phyloP scores from a whole-genome alignment of 2,797 vertebrate genomes.

The Jordanella pulchra region DNA sequence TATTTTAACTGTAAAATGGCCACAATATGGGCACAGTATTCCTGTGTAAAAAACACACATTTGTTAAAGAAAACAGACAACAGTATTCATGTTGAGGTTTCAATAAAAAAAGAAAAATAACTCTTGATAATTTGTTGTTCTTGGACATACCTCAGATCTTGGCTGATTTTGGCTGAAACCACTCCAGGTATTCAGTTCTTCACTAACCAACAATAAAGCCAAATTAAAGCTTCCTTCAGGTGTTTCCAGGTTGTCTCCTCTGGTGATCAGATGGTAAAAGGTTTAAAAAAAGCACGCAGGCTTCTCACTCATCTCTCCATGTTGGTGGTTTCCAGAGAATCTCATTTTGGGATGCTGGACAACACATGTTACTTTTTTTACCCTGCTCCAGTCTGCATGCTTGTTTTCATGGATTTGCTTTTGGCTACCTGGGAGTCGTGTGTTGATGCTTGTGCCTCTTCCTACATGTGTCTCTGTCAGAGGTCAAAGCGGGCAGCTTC shows the following conservation, averaged over 20 bases:
- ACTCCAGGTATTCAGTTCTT: no score
- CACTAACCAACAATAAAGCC: no score
- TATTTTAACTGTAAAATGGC: no score
- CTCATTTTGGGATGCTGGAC: neutral
- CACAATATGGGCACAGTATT: no score
- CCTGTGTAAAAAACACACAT: no score
- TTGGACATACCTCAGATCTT: no score
- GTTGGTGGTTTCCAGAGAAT: neutral
- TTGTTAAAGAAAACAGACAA: no score
- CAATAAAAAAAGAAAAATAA: no score
- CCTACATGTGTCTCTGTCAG: constrained; percentile 43
- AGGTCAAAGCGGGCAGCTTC: constrained; percentile 45
- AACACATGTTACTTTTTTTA: neutral
- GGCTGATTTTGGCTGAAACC: no score
- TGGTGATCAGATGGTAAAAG: neutral
- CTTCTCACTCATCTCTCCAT: neutral
- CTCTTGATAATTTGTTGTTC: no score
- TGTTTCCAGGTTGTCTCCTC: neutral
- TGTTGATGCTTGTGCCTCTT: constrained; percentile 16
- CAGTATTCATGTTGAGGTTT: no score
- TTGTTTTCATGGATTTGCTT: neutral
- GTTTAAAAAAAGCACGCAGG: neutral
- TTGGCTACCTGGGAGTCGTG: neutral
- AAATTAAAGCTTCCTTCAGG: neutral
- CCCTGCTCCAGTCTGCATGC: neutral